Evolutionary conservation across 1,140 invertebrate species (phyloP).

Genomic region (Diploscapter pachys): DNA sequence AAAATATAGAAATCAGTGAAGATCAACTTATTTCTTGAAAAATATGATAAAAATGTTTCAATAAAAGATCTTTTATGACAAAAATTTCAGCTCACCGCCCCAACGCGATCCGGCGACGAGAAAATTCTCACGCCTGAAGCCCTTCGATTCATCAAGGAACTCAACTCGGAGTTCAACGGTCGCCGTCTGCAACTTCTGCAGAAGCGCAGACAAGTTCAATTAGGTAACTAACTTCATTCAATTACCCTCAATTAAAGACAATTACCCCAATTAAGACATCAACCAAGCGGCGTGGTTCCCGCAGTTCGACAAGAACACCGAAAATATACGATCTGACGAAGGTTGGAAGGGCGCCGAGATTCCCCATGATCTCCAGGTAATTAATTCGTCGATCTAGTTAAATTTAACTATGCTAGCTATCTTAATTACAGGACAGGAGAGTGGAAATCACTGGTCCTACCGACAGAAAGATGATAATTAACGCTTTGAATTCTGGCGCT

Average conservation of each 20-base stretch:
- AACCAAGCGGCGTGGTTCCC: slow-evolving; percentile 52
- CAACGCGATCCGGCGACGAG: slow-evolving; percentile 47
- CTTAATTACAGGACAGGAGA: slow-evolving; percentile 41
- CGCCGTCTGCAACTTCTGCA: slow-evolving; percentile 44
- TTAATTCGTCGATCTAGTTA: too few relatives aligned
- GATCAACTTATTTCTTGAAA: too few relatives aligned
- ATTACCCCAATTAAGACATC: slow-evolving; percentile 23
- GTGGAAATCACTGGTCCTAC: slow-evolving; percentile 61
- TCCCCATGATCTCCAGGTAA: slow-evolving; percentile 41
- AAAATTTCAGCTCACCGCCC: slow-evolving; percentile 42
- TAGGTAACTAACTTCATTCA: not conserved
- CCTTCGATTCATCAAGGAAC: slow-evolving; percentile 51
- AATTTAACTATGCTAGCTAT: too few relatives aligned
- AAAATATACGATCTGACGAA: slow-evolving; percentile 43
- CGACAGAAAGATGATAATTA: slow-evolving; percentile 61
- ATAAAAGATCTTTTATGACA: too few relatives aligned
- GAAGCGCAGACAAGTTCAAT: slow-evolving; percentile 46
- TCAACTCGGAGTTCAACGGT: slow-evolving; percentile 52
- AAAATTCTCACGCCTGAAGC: slow-evolving; percentile 57
- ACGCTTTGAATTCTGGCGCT: slow-evolving; percentile 59
- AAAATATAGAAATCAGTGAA: too few relatives aligned
- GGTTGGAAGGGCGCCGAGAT: slow-evolving; percentile 50
- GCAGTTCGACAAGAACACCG: slow-evolving; percentile 54
- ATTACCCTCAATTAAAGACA: not conserved
- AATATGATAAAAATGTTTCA: too few relatives aligned